Evolutionary conservation across 2,113 vertebrate genomes (phyloP).

Genomic region (Python bivittatus): DNA sequence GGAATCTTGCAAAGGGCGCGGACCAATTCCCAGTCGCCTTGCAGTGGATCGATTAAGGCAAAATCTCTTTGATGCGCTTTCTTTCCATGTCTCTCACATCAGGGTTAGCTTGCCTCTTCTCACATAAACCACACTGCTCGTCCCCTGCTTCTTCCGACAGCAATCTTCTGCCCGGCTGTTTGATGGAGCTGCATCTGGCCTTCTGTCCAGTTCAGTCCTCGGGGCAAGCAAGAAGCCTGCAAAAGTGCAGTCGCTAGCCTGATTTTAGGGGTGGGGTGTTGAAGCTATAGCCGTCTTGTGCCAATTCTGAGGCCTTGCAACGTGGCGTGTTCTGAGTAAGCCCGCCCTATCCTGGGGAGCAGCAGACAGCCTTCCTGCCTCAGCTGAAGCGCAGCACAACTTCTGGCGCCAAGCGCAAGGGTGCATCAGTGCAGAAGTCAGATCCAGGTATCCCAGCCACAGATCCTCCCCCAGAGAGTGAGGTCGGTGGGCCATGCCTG

Average conservation of each 20-base stretch:
- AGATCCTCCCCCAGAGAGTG: not conserved
- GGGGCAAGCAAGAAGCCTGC: too few species aligned
- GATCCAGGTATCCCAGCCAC: not conserved
- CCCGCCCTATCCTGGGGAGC: not conserved
- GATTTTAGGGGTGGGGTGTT: not conserved
- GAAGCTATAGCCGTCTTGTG: too few species aligned
- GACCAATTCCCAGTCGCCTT: not conserved
- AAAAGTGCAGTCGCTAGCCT: not conserved
- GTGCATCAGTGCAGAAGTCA: too few species aligned
- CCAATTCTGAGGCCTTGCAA: not conserved
- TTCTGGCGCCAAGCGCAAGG: not conserved
- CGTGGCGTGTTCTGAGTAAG: not conserved
- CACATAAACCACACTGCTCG: not conserved
- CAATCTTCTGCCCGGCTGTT: too few species aligned
- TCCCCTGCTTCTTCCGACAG: not conserved
- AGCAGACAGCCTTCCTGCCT: not conserved
- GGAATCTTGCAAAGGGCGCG: not conserved
- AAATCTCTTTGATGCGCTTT: not conserved
- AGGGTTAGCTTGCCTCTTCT: not conserved
- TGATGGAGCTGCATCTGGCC: not conserved
- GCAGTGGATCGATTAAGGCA: not conserved
- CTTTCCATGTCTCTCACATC: not conserved
- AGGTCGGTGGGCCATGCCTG: not conserved
- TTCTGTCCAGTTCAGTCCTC: not conserved
- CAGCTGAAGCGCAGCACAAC: not conserved